Evolutionary conservation across 2,888 invertebrate species (phyloP).

Genomic region (Chrysotoxum bicinctum): DNA sequence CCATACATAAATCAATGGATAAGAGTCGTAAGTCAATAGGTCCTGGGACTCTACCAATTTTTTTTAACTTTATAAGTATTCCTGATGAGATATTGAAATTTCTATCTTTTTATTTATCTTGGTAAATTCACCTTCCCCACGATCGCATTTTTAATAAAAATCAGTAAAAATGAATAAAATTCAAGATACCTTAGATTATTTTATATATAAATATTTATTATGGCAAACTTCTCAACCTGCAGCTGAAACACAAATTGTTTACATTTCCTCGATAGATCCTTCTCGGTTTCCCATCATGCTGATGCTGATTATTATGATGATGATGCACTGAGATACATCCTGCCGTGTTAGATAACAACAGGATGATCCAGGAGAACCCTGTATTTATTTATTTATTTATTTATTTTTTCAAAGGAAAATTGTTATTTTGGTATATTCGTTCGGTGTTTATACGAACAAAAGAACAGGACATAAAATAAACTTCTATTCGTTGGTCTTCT

Average conservation of each 20-base stretch:
- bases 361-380: slow-evolving; percentile 23
- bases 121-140: not conserved
- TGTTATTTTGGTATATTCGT: slow-evolving; percentile 39
- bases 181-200: not conserved
- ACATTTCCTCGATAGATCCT: slow-evolving; percentile 65
- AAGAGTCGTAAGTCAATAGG: no score
- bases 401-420: slow-evolving; percentile 4
- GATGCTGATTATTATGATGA: slow-evolving; percentile 32
- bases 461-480: slow-evolving; percentile 26
- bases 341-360: slow-evolving; percentile 41
- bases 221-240: slow-evolving; percentile 38
- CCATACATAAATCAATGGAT: no score
- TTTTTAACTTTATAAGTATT: no score
- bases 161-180: not conserved
- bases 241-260: slow-evolving; percentile 65
- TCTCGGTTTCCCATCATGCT: slow-evolving; percentile 50
- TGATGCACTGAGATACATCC: slow-evolving; percentile 48
- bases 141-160: not conserved
- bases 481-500: slow-evolving; percentile 20
- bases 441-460: slow-evolving; percentile 58
- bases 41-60: no score
- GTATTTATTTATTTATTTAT: slow-evolving; percentile 13
- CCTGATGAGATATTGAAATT: no score
- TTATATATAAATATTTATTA: not conserved
- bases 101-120: not conserved